Percentiles rank a stretch among this genome's conserved stretches.
These are phyloP conservation scores for Nyctalus aviator DNA, from an alignment of 2,797 vertebrate genomes.

Conservation along the genomic window DNA sequence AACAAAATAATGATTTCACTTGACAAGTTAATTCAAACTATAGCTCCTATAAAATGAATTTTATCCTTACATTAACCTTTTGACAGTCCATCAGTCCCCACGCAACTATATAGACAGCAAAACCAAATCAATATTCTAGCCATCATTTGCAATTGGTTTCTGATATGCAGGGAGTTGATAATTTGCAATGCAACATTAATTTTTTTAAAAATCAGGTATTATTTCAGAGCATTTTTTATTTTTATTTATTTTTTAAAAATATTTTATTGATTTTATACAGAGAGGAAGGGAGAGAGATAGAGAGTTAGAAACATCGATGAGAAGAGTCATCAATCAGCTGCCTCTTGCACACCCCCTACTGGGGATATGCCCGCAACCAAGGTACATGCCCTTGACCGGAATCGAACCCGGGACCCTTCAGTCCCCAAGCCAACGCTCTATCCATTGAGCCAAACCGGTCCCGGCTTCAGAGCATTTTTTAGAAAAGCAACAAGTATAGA, in stretches of 20 bases:
- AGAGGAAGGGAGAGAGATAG: too few relatives aligned
- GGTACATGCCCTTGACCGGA: too few relatives aligned
- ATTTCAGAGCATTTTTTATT: neutral
- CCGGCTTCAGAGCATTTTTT: neutral
- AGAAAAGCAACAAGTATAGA: neutral
- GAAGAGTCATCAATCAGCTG: too few relatives aligned
- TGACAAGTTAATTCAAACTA: neutral
- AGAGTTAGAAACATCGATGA: too few relatives aligned
- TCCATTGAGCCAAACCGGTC: too few relatives aligned
- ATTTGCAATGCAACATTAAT: neutral
- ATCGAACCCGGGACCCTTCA: too few relatives aligned
- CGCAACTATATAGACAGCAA: neutral
- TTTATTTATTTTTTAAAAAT: too few relatives aligned
- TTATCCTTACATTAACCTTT: neutral
- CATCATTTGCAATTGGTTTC: neutral
- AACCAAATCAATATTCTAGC: slow-evolving; percentile 30
- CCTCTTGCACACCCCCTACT: too few relatives aligned
- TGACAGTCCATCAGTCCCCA: neutral
- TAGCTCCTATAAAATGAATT: neutral
- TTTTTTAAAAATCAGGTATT: neutral
- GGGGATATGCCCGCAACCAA: too few relatives aligned
- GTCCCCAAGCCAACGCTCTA: too few relatives aligned
- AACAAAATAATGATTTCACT: neutral
- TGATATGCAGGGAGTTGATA: neutral
- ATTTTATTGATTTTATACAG: too few relatives aligned